Evolutionary conservation across 2,113 vertebrate genomes (phyloP), one percentile per base, ranked within the genome.

Genomic region (Corynorhinus townsendii): DNA sequence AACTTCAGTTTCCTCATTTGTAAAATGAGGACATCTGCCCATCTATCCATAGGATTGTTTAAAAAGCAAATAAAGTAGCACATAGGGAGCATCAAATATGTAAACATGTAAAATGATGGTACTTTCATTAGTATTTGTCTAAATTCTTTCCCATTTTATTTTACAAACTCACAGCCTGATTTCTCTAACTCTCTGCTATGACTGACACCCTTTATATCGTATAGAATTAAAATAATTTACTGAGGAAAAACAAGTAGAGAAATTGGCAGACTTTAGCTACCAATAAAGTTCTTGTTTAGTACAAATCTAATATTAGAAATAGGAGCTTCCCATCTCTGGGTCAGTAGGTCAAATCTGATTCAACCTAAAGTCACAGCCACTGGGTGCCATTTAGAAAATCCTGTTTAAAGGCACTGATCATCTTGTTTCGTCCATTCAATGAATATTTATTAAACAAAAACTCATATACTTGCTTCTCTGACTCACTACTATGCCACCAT

Each of bases 111-210:
- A 73, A 68, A 0, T 86, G 35, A 43, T 93, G 24, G 28, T 81
- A 69, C 49, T 90, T 94, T 85, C 40, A 86, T 45, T 82, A 47
- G 80, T 77, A 76, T 79, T 93, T 96, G 11, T 76, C 84, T 84
- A 92, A 94, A 91, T 93, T 93, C 6, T 87, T 90, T 94, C 85
- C 12, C 54, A 76, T 66, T 94, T 66, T 92, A 54, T 92, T 96
- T 77, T 22, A 90, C 52, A 97, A 79, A 69, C 35, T 96, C 66
- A 82, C 8, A 92, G 38, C n/a, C 49, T 30, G 47, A 62, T 80
- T 90, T 92, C 72, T 95, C 4, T 85, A 89, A 89, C 14, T 92
- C 83, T 87, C 38, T 76, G 45, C 43, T 93, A 33, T 95, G 40
- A 80, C 19, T 62, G 10, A 86, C 43, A 93, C 35, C 12, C 8